Conservation (phyloP, 2,113 vertebrate genomes). For the human region GRCh38 chr15:80232501-80233000, state of each 20-base stretch:
- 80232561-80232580: not conserved
- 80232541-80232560: not conserved
- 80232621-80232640: not conserved
- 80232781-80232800: not conserved
- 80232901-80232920: no score
- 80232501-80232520: not conserved
- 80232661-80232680: rapidly evolving
- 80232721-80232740: not conserved
- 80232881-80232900: not conserved
- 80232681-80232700: not conserved
- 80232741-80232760: not conserved
- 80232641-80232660: rapidly evolving
- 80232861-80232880: not conserved
- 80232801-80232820: not conserved
- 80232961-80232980: no score
- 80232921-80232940: not conserved
- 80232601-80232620: not conserved
- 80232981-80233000: no score
- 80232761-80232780: not conserved
- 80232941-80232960: no score
- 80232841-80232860: no score
- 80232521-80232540: not conserved
- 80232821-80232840: not conserved
- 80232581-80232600: not conserved
- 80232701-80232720: not conserved